Evolutionary conservation across 2,888 invertebrate genomes (phyloP), one percentile per base, ranked within the genome.

Genomic region (Spilosoma lubricipeda): DNA sequence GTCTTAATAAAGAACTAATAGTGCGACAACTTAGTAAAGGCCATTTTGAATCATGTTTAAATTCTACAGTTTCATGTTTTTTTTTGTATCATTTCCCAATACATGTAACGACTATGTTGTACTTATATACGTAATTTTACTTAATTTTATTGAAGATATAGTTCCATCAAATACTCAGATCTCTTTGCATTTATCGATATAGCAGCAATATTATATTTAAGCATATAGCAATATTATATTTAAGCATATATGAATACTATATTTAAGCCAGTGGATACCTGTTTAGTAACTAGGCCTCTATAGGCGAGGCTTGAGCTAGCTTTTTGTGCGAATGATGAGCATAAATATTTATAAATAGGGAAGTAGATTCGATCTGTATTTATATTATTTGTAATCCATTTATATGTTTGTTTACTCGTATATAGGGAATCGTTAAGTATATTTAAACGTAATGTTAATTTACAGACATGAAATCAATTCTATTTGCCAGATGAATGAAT

Each of bases 51-150:
- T 23, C n/a, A 56, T 15, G 15, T 45, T 45, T 45, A 1, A 13
- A 45, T 52, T 52, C 2, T n/a, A 56, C 56, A n/a, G 9, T n/a
- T 56, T n/a, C n/a, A 56, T 56, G 23, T n/a, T n/a, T 36, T 36
- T 36, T 36, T 36, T 36, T 36, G 36, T 36, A 36, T 36, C 36
- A 36, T 36, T 36, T 36, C 36, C 20, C 20, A 69, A 64, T 56
- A 18, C n/a, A 56, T 8, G n/a, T n/a, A 11, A 8, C 20, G 23
- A 8, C 1, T 80, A 75, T 71, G 63, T 70, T 77, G 81, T 82
- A 82, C 83, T 83, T 82, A 82, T 66, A 36, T 77, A 74, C 56
- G 59, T 68, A 68, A 68, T 33, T 72, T 81, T 77, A 74, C 56
- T 45, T 68, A 68, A 68, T 33, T 72, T 81, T 77, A 73, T 75